These are phyloP conservation scores for Sebastes wilsoni DNA, from an alignment of 2,797 vertebrate genomes.

Conservation along the genomic window DNA sequence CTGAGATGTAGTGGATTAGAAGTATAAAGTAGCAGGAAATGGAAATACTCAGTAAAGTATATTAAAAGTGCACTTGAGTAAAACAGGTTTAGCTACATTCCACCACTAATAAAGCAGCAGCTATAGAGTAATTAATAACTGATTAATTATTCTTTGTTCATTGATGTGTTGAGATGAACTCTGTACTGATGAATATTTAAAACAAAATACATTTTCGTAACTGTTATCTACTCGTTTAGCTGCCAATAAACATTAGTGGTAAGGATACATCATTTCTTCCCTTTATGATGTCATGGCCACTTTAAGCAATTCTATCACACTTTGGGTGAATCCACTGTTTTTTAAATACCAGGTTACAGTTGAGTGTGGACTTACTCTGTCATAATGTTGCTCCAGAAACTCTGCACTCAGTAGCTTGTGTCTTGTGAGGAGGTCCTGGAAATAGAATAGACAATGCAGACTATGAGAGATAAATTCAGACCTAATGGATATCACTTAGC, in stretches of 20 bases:
- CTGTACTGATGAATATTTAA: not conserved
- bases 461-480: not conserved
- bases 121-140: not conserved
- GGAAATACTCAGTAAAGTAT: no score
- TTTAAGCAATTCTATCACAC: not conserved
- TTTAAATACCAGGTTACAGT: not conserved
- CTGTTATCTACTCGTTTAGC: not conserved
- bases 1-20: no score
- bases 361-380: conserved; percentile 87
- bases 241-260: not conserved
- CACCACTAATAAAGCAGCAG: not conserved
- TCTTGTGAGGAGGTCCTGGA: conserved; percentile 96
- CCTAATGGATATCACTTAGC: not conserved
- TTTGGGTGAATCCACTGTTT: not conserved
- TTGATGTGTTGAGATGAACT: not conserved
- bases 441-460: conserved; percentile 46
- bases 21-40: no score
- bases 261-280: not conserved
- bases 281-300: not conserved
- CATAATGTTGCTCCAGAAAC: conserved; percentile 97
- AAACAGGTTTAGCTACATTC: no score
- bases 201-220: not conserved
- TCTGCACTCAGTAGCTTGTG: conserved; percentile 98
- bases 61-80: no score
- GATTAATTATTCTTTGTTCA: not conserved